Base-by-base conservation (phyloP, 2,797 vertebrate species). In the Loriculus beryllinus region DNA sequence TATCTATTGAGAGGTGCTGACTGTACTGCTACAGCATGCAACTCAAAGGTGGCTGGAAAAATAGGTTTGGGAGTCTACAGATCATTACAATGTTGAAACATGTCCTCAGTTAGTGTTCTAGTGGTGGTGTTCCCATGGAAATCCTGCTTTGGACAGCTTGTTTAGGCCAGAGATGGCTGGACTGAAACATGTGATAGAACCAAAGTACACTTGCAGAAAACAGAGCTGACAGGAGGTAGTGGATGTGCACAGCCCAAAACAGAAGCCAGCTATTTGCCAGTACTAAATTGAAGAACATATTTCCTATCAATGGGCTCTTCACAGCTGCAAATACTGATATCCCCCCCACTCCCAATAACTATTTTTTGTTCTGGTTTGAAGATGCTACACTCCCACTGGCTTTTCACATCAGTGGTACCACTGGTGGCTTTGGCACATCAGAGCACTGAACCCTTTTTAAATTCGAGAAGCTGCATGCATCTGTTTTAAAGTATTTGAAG, bases 1-100 rank as follows among this genome's bases (percentile, higher is more conserved):
- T 99, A 99, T 99, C 99, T 98, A 94, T 98, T 97, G 98, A 98
- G 98, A 98, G 98, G 98, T 97, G 94, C 98, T 98, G 98, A 98
- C 98, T 98, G 98, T 98, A 97, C 94, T 97, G 98, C 98, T 98
- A 98, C 98, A 98, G 98, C 98, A 98, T 98, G 97, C 98, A 98
- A 98, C 98, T 98, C 97, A 97, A 97, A 97, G 97, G 97, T 98
- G 97, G 97, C 97, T 97, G 96, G 95, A 96, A 97, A 97, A 91
- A 94, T 82, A 98, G 96, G 93, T 98, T 96, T 95, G 97, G 96
- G 98, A 98, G 98, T 98, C 98, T 98, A 98, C 98, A 98, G 98
- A 98, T 98, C 98, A 96, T 96, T 97, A 96, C 96, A 97, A 95
- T 96, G 96, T 86, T 94, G 96, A 96, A 96, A 95, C 1, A 14